Conservation (phyloP, 2,888 invertebrate genomes). For the Cheiracanthium punctorium region DNA sequence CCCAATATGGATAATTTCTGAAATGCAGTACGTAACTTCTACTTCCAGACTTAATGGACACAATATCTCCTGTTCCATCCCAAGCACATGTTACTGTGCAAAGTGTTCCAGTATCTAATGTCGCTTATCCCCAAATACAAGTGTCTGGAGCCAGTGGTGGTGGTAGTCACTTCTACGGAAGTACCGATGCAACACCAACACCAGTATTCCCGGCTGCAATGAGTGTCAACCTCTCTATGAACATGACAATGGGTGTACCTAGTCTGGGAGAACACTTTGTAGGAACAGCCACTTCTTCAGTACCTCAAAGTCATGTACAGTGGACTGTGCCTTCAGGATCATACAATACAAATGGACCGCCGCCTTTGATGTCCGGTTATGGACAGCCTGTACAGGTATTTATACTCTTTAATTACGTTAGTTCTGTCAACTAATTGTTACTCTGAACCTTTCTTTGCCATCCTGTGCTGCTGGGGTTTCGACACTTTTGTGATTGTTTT, state of each 20-base stretch:
- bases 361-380: constrained; percentile 40
- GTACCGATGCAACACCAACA: constrained; percentile 22
- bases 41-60: constrained; percentile 39
- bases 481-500: too few species aligned
- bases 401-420: too few species aligned
- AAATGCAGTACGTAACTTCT: too few species aligned
- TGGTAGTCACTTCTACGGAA: constrained; percentile 49
- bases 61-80: constrained; percentile 28
- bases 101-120: constrained; percentile 13
- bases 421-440: too few species aligned
- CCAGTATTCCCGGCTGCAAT: constrained; percentile 82
- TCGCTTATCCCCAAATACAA: constrained; percentile 62
- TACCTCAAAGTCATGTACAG: constrained; percentile 80
- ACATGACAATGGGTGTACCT: constrained; percentile 93
- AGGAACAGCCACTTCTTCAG: constrained; percentile 41
- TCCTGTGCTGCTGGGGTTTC: too few species aligned
- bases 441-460: too few species aligned
- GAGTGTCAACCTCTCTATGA: constrained; percentile 98
- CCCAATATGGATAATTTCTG: background rate
- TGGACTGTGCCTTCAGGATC: constrained; percentile 79
- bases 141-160: constrained; percentile 30
- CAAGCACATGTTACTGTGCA: constrained; percentile 19
- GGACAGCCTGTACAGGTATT: constrained; percentile 61
- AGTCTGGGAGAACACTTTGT: constrained; percentile 51
- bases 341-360: constrained; percentile 82